Evolutionary conservation across 2,113 vertebrate species (phyloP).

Genomic region (Vanacampus margaritifer): DNA sequence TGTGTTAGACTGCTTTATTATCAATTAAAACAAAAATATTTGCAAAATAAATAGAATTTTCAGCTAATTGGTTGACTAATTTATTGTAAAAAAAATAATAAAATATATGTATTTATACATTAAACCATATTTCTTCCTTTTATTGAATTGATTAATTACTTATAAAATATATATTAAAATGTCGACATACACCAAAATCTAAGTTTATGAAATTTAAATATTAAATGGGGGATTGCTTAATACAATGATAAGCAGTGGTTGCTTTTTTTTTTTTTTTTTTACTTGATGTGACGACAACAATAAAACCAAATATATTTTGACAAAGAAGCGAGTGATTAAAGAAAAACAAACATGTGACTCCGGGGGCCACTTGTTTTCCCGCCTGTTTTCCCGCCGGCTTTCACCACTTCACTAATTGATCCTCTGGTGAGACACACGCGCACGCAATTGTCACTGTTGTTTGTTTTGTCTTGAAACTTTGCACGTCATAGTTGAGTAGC

Average conservation of each 20-base stretch:
- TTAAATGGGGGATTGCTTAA: background rate
- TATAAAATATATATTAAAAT: no score
- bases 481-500: background rate
- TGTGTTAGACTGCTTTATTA: no score
- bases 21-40: no score
- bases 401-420: background rate
- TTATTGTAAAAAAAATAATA: no score
- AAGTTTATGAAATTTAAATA: no score
- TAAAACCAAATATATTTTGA: background rate
- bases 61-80: no score
- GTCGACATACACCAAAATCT: no score
- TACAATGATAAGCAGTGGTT: background rate
- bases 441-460: background rate
- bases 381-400: background rate
- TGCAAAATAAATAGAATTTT: no score
- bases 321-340: background rate
- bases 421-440: background rate
- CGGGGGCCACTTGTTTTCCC: background rate
- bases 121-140: no score
- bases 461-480: background rate
- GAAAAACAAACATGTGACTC: background rate
- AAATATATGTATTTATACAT: no score
- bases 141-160: no score
- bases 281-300: background rate
- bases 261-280: background rate